Evolutionary conservation across 2,888 invertebrate genomes (phyloP).

Genomic region (Pollenia amentaria): DNA sequence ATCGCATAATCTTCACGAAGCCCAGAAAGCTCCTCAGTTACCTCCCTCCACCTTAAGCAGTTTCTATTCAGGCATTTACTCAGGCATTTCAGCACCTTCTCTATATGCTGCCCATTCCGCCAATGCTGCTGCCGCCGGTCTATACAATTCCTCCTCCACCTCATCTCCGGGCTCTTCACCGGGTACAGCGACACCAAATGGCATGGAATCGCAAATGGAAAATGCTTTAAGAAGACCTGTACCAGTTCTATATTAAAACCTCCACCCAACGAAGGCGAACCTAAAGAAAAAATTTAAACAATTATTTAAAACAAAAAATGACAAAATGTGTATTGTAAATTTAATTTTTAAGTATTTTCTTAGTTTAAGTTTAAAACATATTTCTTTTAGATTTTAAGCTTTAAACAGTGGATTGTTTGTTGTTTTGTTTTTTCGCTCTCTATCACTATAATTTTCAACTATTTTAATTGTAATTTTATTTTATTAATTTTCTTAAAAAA

Average conservation of each 20-base stretch:
- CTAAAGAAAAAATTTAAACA: background rate
- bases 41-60: slow-evolving; percentile 84
- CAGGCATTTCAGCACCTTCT: slow-evolving; percentile 84
- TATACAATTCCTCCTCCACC: slow-evolving; percentile 84
- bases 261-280: background rate
- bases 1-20: slow-evolving; percentile 81
- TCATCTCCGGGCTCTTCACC: slow-evolving; percentile 85
- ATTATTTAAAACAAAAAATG: background rate
- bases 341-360: slow-evolving; percentile 59
- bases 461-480: slow-evolving; percentile 38
- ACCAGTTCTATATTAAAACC: slow-evolving; percentile 83
- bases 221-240: slow-evolving; percentile 84
- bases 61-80: slow-evolving; percentile 84
- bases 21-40: slow-evolving; percentile 83
- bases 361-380: slow-evolving; percentile 44
- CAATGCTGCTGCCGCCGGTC: slow-evolving; percentile 82
- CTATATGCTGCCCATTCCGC: slow-evolving; percentile 84
- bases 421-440: slow-evolving; percentile 63
- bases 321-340: slow-evolving; percentile 64
- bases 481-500: background rate
- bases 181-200: slow-evolving; percentile 83
- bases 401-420: slow-evolving; percentile 65
- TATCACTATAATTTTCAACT: background rate
- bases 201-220: slow-evolving; percentile 82
- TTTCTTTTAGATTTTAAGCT: slow-evolving; percentile 54